Percentiles rank a stretch among this genome's conserved stretches.
Conservation (phyloP, 2,888 invertebrate species). For the Atherix ibis region DNA sequence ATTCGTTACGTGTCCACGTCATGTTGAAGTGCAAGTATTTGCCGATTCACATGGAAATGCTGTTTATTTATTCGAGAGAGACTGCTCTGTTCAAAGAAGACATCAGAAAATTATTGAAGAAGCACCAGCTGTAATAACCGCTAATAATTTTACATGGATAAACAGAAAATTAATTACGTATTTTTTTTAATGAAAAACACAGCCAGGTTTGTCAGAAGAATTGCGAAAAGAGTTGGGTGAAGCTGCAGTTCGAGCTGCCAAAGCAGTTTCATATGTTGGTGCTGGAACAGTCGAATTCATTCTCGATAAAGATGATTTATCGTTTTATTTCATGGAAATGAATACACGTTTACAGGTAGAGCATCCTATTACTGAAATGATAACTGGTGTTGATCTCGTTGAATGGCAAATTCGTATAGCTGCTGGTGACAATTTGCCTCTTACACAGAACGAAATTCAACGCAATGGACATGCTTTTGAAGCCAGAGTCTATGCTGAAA, state of each 20-base stretch:
- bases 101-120: slow-evolving; percentile 99
- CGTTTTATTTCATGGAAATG: slow-evolving; percentile 99
- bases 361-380: slow-evolving; percentile 95
- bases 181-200: slow-evolving; percentile 8
- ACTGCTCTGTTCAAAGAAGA: slow-evolving; percentile 97
- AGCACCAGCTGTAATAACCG: slow-evolving; percentile 71
- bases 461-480: slow-evolving; percentile 85
- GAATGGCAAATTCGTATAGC: slow-evolving; percentile 95
- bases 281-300: slow-evolving; percentile 99
- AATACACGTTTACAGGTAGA: slow-evolving; percentile 93
- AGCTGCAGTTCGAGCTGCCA: slow-evolving; percentile 86
- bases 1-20: slow-evolving; percentile 73
- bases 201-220: slow-evolving; percentile 72
- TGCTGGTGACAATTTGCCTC: slow-evolving; percentile 69
- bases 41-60: slow-evolving; percentile 83
- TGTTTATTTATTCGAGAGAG: slow-evolving; percentile 92
- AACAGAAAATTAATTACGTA: neutral
- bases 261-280: slow-evolving; percentile 91
- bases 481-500: slow-evolving; percentile 92
- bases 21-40: slow-evolving; percentile 96
- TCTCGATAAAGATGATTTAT: slow-evolving; percentile 65
- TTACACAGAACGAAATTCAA: slow-evolving; percentile 61
- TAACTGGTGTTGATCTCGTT: slow-evolving; percentile 89
- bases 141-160: neutral
- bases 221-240: slow-evolving; percentile 63